Evolutionary conservation across 2,113 vertebrate species (phyloP), one percentile per base, ranked within the genome.

Genomic region (Mus spicilegus): DNA sequence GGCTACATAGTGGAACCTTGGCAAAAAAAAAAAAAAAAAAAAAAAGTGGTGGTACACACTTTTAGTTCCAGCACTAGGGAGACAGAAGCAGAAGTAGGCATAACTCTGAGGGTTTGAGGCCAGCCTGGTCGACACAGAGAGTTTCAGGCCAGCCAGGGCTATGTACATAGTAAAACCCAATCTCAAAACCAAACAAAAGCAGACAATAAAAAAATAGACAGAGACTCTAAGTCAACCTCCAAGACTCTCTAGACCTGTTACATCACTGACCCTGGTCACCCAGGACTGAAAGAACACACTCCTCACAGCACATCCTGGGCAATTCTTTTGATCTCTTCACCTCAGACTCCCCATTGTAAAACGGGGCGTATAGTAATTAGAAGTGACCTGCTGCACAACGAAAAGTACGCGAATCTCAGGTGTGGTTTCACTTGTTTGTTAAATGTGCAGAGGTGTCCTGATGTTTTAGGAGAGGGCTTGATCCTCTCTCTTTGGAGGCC

Each of bases 271-370:
- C 1, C 0, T 39, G 19, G 39, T 61, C 8, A 36, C 76, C 19
- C 90, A 89, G 46, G 20, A 76, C n/a, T 65, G 28, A 63, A 39
- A 80, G 16, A 78, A 61, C 33, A 9, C 33, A 33, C 10, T 11
- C 46, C 65, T 2, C 33, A 6, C 78, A 39, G 39, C 36, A 33
- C 30, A 85, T 28, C 76, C 63, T n/a, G 33, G n/a, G 49, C 3
- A 72, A 49, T 76, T 61, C 49, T 70, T 36, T 65, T 61, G 51
- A 54, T 28, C 67, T 63, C 56, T 93, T 30, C 58, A 30, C 80
- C 65, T 90, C 72, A 46, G 33, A 72, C 67, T 95, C 82, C 19
- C 72, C 14, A 49, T 19, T 81, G 89, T 85, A 90, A 87, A 80
- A 69, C 1, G 69, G 33, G 33, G 42, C 33, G 86, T 90, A 51